Percentiles rank a stretch among this genome's conserved stretches.
Evolutionary conservation across 2,797 vertebrate genomes (phyloP).

Genomic region (Pseudochirops corinnae): DNA sequence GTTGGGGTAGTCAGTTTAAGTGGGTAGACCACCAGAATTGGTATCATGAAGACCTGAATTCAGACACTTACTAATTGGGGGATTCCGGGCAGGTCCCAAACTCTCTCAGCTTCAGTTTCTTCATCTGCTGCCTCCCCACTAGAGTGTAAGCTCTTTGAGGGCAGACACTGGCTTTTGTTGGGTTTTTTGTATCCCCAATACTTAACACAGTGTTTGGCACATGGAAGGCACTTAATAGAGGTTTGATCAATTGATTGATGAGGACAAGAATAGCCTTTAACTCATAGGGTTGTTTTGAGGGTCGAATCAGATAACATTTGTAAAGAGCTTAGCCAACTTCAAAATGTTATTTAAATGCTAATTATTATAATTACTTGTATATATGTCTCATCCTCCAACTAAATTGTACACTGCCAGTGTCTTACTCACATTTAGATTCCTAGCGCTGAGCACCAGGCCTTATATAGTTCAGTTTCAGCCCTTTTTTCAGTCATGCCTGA

Average conservation of each 20-base stretch:
- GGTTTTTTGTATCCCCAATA: not conserved
- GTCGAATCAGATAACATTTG: not conserved
- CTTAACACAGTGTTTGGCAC: not conserved
- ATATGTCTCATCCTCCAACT: not conserved
- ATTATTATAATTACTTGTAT: not conserved
- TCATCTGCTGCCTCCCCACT: not conserved
- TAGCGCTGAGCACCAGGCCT: not conserved
- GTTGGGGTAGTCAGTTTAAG: not conserved
- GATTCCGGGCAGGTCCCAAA: not conserved
- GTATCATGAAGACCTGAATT: not conserved
- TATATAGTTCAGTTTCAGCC: not conserved
- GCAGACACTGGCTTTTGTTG: not conserved
- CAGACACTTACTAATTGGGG: not conserved
- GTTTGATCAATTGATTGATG: not conserved
- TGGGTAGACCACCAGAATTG: not conserved
- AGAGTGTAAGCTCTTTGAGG: not conserved
- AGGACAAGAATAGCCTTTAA: not conserved
- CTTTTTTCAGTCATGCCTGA: not conserved
- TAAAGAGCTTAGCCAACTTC: not conserved
- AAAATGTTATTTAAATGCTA: not conserved
- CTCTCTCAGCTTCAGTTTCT: not conserved
- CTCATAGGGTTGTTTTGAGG: not conserved
- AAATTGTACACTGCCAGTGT: not conserved
- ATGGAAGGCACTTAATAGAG: not conserved
- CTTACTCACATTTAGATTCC: not conserved